Conservation (phyloP, 1,140 invertebrate genomes). For the Temnothorax nylanderi region DNA sequence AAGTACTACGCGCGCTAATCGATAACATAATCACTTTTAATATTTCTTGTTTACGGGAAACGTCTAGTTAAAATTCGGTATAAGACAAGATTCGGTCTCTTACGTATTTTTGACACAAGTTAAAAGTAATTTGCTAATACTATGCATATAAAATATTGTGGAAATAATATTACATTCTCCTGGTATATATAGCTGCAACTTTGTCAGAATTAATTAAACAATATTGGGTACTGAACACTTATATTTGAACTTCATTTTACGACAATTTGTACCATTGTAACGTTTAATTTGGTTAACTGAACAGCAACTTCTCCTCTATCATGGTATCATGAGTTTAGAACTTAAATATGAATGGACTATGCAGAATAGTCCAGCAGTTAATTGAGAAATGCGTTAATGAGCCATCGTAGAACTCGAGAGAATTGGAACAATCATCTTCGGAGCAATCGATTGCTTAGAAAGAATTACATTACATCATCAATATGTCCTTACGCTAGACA, state of each 20-base stretch:
- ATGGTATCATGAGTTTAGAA: slow-evolving; percentile 29
- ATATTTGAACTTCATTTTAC: slow-evolving; percentile 70
- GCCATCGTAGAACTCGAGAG: slow-evolving; percentile 32
- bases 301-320: slow-evolving; percentile 32
- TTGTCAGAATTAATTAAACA: slow-evolving; percentile 38
- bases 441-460: slow-evolving; percentile 56
- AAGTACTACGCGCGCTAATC: slow-evolving; percentile 16
- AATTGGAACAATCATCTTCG: slow-evolving; percentile 55
- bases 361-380: background rate
- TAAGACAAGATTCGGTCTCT: slow-evolving; percentile 3
- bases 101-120: slow-evolving; percentile 35
- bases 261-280: slow-evolving; percentile 71
- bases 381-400: slow-evolving; percentile 47
- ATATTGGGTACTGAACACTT: slow-evolving; percentile 63
- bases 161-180: slow-evolving; percentile 22
- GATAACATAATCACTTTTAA: slow-evolving; percentile 28
- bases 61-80: slow-evolving; percentile 15
- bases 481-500: slow-evolving; percentile 69
- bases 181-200: slow-evolving; percentile 3
- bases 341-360: slow-evolving; percentile 45
- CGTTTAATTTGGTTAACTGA: slow-evolving; percentile 60
- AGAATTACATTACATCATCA: slow-evolving; percentile 69
- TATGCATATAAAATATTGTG: slow-evolving; percentile 18
- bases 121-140: slow-evolving; percentile 33
- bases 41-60: slow-evolving; percentile 29